A percentile compares a stretch with the other conserved stretches of the same genome.
Evolutionary conservation across 2,797 vertebrate genomes (phyloP).

Genomic region (Gobio occitaniae): DNA sequence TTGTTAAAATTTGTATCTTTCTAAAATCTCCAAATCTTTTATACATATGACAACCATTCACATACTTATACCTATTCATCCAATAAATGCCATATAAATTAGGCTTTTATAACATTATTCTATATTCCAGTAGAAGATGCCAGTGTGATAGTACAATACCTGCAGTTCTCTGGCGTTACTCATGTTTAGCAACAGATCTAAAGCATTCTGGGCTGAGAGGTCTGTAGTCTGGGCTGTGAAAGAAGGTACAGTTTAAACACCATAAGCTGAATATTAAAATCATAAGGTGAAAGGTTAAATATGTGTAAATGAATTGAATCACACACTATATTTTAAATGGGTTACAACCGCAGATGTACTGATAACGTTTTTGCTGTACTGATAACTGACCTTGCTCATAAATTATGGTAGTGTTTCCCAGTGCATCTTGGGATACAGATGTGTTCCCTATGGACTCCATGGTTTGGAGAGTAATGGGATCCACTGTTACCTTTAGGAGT

Average conservation of each 20-base stretch:
- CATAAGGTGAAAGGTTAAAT: conserved; percentile 42
- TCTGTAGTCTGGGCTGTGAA: conserved; percentile 79
- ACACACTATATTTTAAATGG: conserved; percentile 10
- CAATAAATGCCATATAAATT: neutral
- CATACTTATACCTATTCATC: neutral
- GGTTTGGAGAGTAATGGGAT: conserved; percentile 75
- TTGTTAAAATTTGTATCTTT: too few relatives aligned
- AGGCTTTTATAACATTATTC: neutral
- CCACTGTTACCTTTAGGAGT: conserved; percentile 74
- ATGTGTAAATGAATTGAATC: conserved; percentile 5
- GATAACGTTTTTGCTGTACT: neutral
- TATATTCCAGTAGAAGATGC: neutral
- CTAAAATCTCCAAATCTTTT: neutral
- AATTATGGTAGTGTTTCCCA: conserved; percentile 93
- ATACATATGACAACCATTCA: neutral
- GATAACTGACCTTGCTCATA: conserved; percentile 86
- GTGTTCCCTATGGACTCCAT: conserved; percentile 78
- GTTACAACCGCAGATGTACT: neutral
- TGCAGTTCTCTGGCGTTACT: conserved; percentile 91
- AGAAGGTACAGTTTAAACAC: neutral
- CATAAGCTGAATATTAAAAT: neutral
- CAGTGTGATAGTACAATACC: conserved; percentile 70
- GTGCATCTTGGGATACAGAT: conserved; percentile 81
- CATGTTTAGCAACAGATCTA: conserved; percentile 95
- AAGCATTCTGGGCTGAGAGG: conserved; percentile 90